phyloP scores from a whole-genome alignment of 2,888 invertebrate genomes.

The Zygaena filipendulae region DNA sequence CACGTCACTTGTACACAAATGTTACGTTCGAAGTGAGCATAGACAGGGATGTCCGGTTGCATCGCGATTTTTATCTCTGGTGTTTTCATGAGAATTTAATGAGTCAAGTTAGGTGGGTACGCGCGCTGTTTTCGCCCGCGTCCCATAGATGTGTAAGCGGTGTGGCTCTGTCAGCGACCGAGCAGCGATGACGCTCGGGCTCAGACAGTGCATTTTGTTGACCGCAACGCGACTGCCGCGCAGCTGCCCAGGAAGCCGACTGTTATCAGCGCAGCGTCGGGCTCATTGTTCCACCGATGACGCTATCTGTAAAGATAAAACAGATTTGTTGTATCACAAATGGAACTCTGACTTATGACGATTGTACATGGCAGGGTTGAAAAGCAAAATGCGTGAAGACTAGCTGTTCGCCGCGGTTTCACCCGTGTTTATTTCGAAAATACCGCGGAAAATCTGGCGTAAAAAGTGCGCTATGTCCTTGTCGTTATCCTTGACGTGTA shows the following conservation, averaged over 20 bases:
- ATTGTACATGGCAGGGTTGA: too few relatives aligned
- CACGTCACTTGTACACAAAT: conserved; percentile 39
- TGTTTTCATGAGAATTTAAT: conserved; percentile 21
- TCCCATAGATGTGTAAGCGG: conserved; percentile 34
- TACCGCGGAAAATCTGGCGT: too few relatives aligned
- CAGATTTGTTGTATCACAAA: conserved; percentile 21
- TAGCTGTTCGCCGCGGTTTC: too few relatives aligned
- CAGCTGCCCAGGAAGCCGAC: conserved; percentile 59
- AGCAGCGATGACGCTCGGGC: conserved; percentile 24
- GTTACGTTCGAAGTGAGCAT: conserved; percentile 9
- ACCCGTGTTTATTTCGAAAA: too few relatives aligned
- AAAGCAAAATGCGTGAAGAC: too few relatives aligned
- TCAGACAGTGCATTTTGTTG: conserved; percentile 55
- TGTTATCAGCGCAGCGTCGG: conserved; percentile 32
- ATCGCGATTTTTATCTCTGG: conserved; percentile 8
- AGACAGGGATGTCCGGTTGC: conserved; percentile 6
- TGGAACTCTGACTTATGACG: neutral
- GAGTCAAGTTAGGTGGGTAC: conserved; percentile 33
- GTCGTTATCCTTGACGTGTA: too few relatives aligned
- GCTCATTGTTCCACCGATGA: conserved; percentile 32
- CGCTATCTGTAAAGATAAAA: conserved; percentile 40
- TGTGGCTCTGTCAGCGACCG: conserved; percentile 30
- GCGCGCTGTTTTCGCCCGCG: conserved; percentile 29
- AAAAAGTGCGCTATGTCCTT: too few relatives aligned
- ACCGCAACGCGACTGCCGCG: conserved; percentile 47